Percentiles rank a stretch among this genome's conserved stretches.
Conservation (phyloP, 2,797 vertebrate genomes). For the Eidolon dupreanum region DNA sequence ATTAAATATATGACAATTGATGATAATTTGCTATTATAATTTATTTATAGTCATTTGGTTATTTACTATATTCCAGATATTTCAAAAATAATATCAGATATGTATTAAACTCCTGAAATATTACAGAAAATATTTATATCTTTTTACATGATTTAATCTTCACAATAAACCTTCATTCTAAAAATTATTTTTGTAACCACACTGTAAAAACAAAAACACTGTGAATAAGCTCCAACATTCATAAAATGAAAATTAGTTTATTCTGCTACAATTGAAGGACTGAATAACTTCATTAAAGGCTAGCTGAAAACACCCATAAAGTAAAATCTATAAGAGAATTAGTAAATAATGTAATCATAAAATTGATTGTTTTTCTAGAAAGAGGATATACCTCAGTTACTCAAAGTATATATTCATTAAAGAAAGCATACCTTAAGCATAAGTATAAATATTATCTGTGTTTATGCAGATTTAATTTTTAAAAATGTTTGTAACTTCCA, state of each 20-base stretch:
- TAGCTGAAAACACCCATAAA: neutral
- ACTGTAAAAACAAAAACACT: neutral
- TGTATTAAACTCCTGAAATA: neutral
- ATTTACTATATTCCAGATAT: neutral
- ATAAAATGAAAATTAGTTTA: neutral
- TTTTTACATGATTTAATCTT: neutral
- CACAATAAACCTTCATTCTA: neutral
- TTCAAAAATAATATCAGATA: neutral
- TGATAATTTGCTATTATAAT: neutral
- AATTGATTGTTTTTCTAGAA: constrained; percentile 8
- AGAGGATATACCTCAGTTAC: neutral
- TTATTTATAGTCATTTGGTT: neutral
- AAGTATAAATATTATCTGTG: neutral
- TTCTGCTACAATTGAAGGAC: neutral
- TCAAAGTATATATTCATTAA: neutral
- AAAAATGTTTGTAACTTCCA: neutral
- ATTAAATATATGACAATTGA: neutral
- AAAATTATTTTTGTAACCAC: neutral
- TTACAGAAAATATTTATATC: neutral
- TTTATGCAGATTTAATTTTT: neutral
- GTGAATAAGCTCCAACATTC: neutral
- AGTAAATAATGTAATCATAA: neutral
- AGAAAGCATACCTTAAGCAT: neutral
- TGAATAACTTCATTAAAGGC: neutral
- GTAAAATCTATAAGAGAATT: neutral